Evolutionary conservation across 2,888 invertebrate genomes (phyloP), one percentile per base, ranked within the genome.

Genomic region (Galeruca laticollis): DNA sequence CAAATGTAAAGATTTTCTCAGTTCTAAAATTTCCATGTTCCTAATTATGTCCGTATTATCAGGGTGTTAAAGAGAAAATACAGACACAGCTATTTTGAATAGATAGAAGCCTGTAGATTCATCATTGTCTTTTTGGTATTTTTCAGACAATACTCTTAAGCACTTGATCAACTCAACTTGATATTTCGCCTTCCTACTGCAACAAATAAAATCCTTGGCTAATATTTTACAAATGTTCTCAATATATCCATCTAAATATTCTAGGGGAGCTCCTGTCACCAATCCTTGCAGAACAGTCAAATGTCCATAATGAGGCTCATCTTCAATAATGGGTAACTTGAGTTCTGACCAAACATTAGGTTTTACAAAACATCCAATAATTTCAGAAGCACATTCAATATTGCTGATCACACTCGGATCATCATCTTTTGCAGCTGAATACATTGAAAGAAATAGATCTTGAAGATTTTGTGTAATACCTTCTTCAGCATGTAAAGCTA

Each of bases 401-500:
- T 76, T 75, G 13, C 26, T 47, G 35, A 69, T 70, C 6, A 73
- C 73, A 56, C 70, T 71, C 37, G 21, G 43, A 76, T 94, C 93
- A 57, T 92, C 91, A 81, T 94, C 93, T 77, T 65, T 86, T 80
- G 79, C 86, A 76, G 73, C 88, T 11, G 79, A 78, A 83, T 86
- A 91, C 89, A 88, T 90, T 56, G 88, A 88, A 70, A 85, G 88
- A 73, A 90, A 79, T 10, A 85, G 73, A 75, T 87, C 87, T 76
- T 90, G 89, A 57, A 91, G 83, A 77, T 93, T 90, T 80, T 92
- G 92, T 0, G 93, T 93, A 62, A 91, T 86, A 60, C 91, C 90
- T 60, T 90, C 89, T 82, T 96, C 95, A 0, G 92, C 91, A 81
- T 94, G 92, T 33, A 94, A 84, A 60, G 92, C 85, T 68, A 95